Conservation (phyloP, 2,113 vertebrate species). For the Cynoglossus semilaevis region DNA sequence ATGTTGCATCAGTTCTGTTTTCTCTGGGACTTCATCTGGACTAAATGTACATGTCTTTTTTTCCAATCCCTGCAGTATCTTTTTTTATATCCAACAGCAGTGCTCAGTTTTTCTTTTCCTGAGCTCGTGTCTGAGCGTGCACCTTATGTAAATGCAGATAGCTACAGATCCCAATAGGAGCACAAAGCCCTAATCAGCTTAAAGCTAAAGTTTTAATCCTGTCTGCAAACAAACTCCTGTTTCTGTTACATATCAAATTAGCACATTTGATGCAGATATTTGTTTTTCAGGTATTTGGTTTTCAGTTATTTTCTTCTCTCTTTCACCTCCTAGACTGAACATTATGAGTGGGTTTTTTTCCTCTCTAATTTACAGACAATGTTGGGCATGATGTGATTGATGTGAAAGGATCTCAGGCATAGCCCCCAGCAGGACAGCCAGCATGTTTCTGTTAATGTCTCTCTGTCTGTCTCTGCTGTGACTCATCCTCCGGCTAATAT, state of each 20-base stretch:
- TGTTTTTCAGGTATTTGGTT: conserved; percentile 50
- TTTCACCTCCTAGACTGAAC: conserved; percentile 22
- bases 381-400: conserved; percentile 8
- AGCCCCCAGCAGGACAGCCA: conserved; percentile 31
- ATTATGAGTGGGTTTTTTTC: not conserved
- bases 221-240: conserved; percentile 60
- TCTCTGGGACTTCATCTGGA: conserved; percentile 53
- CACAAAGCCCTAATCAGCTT: conserved; percentile 73
- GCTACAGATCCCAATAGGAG: conserved; percentile 62
- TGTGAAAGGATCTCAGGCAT: conserved; percentile 17
- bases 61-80: conserved; percentile 31
- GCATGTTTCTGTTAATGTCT: conserved; percentile 22
- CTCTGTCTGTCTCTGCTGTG: conserved; percentile 15
- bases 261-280: conserved; percentile 62
- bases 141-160: conserved; percentile 70
- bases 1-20: conserved; percentile 55
- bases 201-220: conserved; percentile 70
- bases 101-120: conserved; percentile 1
- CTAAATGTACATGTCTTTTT: conserved; percentile 66
- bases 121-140: conserved; percentile 30
- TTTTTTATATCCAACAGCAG: conserved; percentile 34
- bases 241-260: conserved; percentile 62
- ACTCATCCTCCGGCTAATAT: conserved; percentile 15
- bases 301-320: conserved; percentile 35
- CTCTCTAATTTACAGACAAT: conserved; percentile 1